Evolutionary conservation across 2,113 vertebrate genomes (phyloP).

Genomic region (Empidonax alnorum): DNA sequence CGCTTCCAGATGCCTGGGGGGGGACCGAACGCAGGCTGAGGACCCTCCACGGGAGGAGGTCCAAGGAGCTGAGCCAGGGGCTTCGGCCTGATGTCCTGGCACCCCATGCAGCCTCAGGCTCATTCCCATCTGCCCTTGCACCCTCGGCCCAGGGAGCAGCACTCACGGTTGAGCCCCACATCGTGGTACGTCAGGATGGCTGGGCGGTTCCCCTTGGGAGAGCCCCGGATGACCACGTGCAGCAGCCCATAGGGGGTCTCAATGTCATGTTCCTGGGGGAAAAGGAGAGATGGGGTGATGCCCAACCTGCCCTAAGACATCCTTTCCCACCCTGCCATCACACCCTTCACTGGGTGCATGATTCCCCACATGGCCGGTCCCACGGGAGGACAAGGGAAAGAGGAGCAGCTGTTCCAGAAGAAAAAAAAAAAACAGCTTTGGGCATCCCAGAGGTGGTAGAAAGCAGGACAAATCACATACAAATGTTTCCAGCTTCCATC

Average conservation of each 20-base stretch:
- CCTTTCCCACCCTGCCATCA: neutral
- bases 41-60: neutral
- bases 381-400: neutral
- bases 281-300: neutral
- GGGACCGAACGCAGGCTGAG: neutral
- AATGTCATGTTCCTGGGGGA: constrained; percentile 91
- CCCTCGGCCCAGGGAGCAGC: neutral
- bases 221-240: constrained; percentile 94
- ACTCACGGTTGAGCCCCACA: constrained; percentile 97
- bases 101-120: neutral
- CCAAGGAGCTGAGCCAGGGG: neutral
- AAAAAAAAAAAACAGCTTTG: accelerated
- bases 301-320: neutral
- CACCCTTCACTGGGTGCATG: neutral
- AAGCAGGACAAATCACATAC: neutral
- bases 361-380: neutral
- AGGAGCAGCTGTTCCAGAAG: neutral
- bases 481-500: neutral
- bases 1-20: neutral
- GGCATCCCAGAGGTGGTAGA: neutral
- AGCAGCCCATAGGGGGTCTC: constrained; percentile 95
- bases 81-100: accelerated
- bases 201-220: constrained; percentile 92
- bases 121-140: neutral
- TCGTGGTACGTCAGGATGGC: constrained; percentile 97